Base-by-base conservation (phyloP, 2,888 invertebrate species). In the Hemistola chrysoprasaria region DNA sequence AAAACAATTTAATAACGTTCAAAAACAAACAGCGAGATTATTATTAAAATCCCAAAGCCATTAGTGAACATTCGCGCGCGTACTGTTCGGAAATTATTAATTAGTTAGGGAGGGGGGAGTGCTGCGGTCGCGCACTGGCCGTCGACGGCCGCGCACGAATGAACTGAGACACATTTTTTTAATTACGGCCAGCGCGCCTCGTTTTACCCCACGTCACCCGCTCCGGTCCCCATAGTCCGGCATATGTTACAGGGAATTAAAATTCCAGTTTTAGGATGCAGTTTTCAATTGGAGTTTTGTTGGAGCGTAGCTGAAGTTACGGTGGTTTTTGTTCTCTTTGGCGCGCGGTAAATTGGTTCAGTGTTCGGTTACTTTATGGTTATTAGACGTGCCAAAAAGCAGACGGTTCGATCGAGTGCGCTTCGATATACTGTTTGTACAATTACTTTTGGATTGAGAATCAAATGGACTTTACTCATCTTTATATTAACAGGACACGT, bases 91-190 rank as follows among this genome's bases (percentile, higher is more conserved):
- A 71, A 68, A 76, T 74, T 78, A 79, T 80, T 81, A 82, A 83
- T 83, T 75, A 79, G 73, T 66, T 62, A 64, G 67, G 73, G 70
- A 60, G 66, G 63, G 62, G 33, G 21, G 9, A n/a, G n/a, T n/a
- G n/a, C n/a, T n/a, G n/a, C n/a, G 5, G n/a, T 8, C 21, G 46
- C 56, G 47, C 63, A 57, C 67, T 73, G 61, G 75, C 78, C 76
- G 71, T 47, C 66, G 59, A 72, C 67, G 73, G 69, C 16, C 16
- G 61, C 60, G 69, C 70, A 60, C 73, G 67, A 79, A 85, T 84
- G 82, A 84, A 85, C 76, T 84, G 83, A 73, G 83, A 82, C 84
- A 85, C 74, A 78, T 85, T 86, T 86, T 86, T 86, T 84, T 84
- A 85, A 86, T 85, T 85, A 80, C 85, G 22, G n/a, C 33, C 71